Evolutionary conservation across 2,888 invertebrate species (phyloP).

Genomic region (Cephus pygmeus): DNA sequence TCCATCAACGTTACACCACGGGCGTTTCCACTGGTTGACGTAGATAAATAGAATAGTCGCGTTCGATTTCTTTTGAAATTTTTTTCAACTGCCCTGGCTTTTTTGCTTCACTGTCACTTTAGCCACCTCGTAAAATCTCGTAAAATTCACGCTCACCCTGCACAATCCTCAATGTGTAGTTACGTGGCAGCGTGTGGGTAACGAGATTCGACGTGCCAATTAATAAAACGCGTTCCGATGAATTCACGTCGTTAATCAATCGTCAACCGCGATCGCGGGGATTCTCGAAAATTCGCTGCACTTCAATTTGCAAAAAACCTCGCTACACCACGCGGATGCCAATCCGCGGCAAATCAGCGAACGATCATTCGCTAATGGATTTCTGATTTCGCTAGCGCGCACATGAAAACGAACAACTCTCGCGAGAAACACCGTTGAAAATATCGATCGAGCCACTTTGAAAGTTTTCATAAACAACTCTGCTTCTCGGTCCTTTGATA

Average conservation of each 20-base stretch:
- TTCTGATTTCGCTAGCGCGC: slow-evolving; percentile 39
- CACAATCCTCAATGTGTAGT: background rate
- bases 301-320: slow-evolving; percentile 19
- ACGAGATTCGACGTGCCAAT: slow-evolving; percentile 5
- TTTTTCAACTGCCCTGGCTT: background rate
- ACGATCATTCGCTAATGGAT: slow-evolving; percentile 46
- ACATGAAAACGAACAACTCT: background rate
- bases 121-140: background rate
- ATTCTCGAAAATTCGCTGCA: slow-evolving; percentile 14
- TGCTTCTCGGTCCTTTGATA: background rate
- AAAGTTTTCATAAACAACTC: background rate
- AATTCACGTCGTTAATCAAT: slow-evolving; percentile 1
- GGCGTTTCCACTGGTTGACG: background rate
- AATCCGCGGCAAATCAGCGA: slow-evolving; percentile 7
- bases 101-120: background rate
- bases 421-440: background rate
- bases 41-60: background rate
- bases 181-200: background rate
- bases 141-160: background rate
- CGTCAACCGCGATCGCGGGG: background rate
- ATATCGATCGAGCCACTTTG: background rate
- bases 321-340: background rate
- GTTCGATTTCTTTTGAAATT: background rate
- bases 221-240: background rate
- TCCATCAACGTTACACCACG: background rate